Evolutionary conservation across 1,140 invertebrate species (phyloP).

Genomic region (Phthorimaea operculella): DNA sequence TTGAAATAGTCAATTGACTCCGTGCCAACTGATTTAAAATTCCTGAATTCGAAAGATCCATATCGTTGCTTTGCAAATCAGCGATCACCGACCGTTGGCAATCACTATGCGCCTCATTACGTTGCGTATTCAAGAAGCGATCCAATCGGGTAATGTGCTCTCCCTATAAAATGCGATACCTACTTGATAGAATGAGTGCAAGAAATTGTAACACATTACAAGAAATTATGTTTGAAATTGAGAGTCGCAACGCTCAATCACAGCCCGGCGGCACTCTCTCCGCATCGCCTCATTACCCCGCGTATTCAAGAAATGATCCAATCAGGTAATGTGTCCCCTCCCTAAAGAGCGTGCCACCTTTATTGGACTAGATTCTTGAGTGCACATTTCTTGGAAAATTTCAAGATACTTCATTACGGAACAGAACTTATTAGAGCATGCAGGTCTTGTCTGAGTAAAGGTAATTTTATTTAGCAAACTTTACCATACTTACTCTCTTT

Average conservation of each 20-base stretch:
- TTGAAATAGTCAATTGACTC: too few relatives aligned
- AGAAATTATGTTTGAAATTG: background rate
- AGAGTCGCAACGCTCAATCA: background rate
- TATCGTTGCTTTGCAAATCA: too few relatives aligned
- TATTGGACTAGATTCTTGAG: background rate
- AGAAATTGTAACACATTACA: background rate
- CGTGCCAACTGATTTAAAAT: too few relatives aligned
- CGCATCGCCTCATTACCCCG: too few relatives aligned
- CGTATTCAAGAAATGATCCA: background rate
- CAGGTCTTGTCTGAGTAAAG: too few relatives aligned
- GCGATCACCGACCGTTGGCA: background rate
- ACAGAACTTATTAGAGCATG: too few relatives aligned
- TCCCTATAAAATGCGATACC: background rate
- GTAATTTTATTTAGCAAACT: too few relatives aligned
- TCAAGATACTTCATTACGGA: too few relatives aligned
- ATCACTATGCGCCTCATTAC: too few relatives aligned
- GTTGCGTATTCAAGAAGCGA: background rate
- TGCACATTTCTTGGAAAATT: background rate
- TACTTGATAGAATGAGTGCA: background rate
- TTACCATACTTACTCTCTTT: too few relatives aligned
- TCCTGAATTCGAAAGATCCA: too few relatives aligned
- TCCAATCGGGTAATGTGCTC: background rate
- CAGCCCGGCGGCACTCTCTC: background rate
- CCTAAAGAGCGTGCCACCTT: background rate
- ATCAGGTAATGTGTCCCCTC: background rate